Evolutionary conservation across 2,113 vertebrate genomes (phyloP).

Genomic region (Nycticebus coucang): DNA sequence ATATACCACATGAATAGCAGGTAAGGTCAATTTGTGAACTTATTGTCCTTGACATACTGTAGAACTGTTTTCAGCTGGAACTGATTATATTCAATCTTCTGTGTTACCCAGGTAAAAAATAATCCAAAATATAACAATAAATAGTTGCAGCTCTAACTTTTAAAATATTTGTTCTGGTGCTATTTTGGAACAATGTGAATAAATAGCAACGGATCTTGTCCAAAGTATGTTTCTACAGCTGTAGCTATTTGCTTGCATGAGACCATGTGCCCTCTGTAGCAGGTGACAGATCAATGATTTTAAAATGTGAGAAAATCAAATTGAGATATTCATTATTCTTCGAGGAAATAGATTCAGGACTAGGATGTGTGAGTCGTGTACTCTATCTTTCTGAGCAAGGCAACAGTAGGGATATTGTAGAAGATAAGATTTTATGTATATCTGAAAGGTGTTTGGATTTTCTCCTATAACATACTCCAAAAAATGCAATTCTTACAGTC

Average conservation of each 20-base stretch:
- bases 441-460: background rate
- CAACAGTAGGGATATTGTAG: background rate
- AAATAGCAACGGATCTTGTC: conserved; percentile 67
- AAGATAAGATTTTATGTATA: background rate
- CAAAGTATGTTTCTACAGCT: conserved; percentile 29
- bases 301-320: conserved; percentile 56
- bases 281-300: conserved; percentile 40
- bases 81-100: conserved; percentile 82
- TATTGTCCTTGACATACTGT: conserved; percentile 80
- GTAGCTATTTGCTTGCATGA: conserved; percentile 41
- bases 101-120: conserved; percentile 78
- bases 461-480: background rate
- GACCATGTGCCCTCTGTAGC: background rate
- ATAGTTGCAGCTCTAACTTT: conserved; percentile 74
- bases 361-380: background rate
- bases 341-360: conserved; percentile 4
- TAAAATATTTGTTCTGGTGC: conserved; percentile 71
- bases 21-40: conserved; percentile 81
- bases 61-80: conserved; percentile 81
- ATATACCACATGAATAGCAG: conserved; percentile 71
- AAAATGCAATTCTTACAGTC: background rate
- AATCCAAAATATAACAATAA: conserved; percentile 82
- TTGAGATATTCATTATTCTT: conserved; percentile 30
- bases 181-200: conserved; percentile 66
- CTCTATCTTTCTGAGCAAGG: background rate